Evolutionary conservation across 1,140 invertebrate species (phyloP).

Genomic region (Eupeodes corollae): DNA sequence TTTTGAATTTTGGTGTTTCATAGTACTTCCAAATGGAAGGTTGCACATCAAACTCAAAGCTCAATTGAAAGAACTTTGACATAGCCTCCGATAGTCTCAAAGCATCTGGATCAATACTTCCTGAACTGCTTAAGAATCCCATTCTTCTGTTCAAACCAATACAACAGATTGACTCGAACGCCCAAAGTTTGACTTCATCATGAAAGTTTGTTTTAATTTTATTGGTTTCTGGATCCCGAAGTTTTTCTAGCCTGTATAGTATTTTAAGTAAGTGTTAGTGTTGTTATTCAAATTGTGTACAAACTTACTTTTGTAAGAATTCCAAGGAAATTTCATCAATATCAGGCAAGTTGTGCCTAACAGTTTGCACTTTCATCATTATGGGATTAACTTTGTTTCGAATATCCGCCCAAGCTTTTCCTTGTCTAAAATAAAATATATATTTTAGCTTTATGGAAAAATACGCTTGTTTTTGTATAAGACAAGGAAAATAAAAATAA

Average conservation of each 20-base stretch:
- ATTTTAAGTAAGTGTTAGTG: neutral
- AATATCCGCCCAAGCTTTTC: conserved; percentile 21
- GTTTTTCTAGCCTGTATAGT: conserved; percentile 39
- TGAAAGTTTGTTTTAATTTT: conserved; percentile 45
- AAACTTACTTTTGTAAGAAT: conserved; percentile 18
- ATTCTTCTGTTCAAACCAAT: conserved; percentile 46
- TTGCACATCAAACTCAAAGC: conserved; percentile 47
- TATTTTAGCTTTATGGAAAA: too few relatives aligned
- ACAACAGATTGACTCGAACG: conserved; percentile 55
- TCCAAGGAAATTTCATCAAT: conserved; percentile 23
- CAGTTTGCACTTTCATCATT: conserved; percentile 26
- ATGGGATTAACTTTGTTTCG: conserved; percentile 29
- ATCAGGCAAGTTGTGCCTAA: conserved; percentile 18
- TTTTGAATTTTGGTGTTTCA: conserved; percentile 44
- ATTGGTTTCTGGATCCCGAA: conserved; percentile 39
- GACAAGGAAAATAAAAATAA: neutral
- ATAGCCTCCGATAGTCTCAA: conserved; percentile 43
- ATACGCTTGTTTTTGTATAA: too few relatives aligned
- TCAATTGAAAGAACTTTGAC: conserved; percentile 39
- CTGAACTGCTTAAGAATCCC: conserved; percentile 35
- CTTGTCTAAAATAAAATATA: conserved; percentile 18
- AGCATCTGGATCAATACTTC: conserved; percentile 40
- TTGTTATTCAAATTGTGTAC: neutral
- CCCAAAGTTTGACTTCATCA: conserved; percentile 54
- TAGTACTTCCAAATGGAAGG: conserved; percentile 51